Percentiles rank a stretch among this genome's conserved stretches.
These are phyloP conservation scores for Synanthedon vespiformis DNA, from an alignment of 2,888 invertebrate genomes.

Conservation along the genomic window DNA sequence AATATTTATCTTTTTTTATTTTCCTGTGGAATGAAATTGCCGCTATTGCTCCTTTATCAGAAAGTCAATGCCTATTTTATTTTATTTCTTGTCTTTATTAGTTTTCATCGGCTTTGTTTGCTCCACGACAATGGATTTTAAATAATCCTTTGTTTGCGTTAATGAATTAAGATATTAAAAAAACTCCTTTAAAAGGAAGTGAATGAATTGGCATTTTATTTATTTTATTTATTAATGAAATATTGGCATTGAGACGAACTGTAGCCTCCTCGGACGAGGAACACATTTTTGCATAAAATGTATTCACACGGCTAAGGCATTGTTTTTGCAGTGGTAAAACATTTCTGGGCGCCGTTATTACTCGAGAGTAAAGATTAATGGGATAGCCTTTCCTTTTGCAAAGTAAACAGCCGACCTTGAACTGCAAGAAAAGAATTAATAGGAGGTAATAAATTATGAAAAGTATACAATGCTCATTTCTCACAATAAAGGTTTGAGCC, in stretches of 20 bases:
- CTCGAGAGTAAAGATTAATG: background rate
- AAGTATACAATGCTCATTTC: background rate
- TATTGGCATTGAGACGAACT: no score
- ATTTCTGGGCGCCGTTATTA: background rate
- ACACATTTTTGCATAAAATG: no score
- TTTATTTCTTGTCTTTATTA: slow-evolving; percentile 16
- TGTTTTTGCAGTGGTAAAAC: background rate
- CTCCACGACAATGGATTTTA: slow-evolving; percentile 9
- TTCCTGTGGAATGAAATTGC: slow-evolving; percentile 20
- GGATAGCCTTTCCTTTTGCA: background rate
- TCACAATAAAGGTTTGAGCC: no score
- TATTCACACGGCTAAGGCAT: no score
- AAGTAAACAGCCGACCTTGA: background rate
- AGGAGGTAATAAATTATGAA: background rate
- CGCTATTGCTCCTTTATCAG: slow-evolving; percentile 25
- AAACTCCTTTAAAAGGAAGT: background rate
- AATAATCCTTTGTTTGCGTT: background rate
- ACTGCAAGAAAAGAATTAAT: background rate
- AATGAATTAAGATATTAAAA: background rate
- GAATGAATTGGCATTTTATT: no score
- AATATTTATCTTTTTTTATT: slow-evolving; percentile 27
- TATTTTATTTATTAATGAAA: no score
- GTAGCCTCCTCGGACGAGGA: no score
- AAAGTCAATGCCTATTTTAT: slow-evolving; percentile 28
- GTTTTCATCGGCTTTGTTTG: slow-evolving; percentile 8